phyloP scores from a whole-genome alignment of 2,888 invertebrate genomes.

The Margaritifera margaritifera region DNA sequence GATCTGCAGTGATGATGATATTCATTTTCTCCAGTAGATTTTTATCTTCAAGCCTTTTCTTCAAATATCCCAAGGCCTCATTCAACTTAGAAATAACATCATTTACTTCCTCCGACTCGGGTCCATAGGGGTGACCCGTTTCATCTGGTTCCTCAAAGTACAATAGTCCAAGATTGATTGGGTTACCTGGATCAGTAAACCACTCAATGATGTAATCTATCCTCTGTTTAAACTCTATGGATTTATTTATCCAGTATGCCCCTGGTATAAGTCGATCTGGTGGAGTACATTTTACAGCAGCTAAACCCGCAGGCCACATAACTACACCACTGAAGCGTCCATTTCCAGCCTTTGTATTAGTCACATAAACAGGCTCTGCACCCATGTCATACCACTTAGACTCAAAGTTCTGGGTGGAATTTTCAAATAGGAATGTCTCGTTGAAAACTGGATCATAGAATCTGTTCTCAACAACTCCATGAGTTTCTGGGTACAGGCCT shows the following conservation, averaged over 20 bases:
- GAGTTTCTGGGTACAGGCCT: conserved; percentile 77
- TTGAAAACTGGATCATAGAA: conserved; percentile 76
- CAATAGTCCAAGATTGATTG: conserved; percentile 81
- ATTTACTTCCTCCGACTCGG: conserved; percentile 58
- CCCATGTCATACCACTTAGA: conserved; percentile 73
- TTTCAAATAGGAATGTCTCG: conserved; percentile 32
- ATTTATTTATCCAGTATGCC: conserved; percentile 67
- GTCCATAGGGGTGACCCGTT: conserved; percentile 77
- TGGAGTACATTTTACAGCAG: conserved; percentile 72
- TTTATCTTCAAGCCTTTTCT: conserved; percentile 74
- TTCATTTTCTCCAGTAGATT: conserved; percentile 77
- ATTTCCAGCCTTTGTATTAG: conserved; percentile 76
- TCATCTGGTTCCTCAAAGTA: conserved; percentile 83
- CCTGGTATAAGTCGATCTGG: conserved; percentile 40
- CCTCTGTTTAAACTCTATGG: conserved; percentile 54
- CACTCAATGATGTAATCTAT: conserved; percentile 56
- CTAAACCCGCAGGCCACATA: conserved; percentile 82
- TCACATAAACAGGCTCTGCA: conserved; percentile 67
- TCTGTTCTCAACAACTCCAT: conserved; percentile 80
- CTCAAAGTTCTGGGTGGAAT: conserved; percentile 65
- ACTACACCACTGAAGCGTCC: conserved; percentile 78
- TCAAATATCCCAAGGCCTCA: conserved; percentile 73
- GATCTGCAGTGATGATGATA: conserved; percentile 82
- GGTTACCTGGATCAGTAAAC: conserved; percentile 71
- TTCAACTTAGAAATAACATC: conserved; percentile 75